Base-by-base conservation (phyloP, 2,797 vertebrate genomes). In the Merluccius polli region DNA sequence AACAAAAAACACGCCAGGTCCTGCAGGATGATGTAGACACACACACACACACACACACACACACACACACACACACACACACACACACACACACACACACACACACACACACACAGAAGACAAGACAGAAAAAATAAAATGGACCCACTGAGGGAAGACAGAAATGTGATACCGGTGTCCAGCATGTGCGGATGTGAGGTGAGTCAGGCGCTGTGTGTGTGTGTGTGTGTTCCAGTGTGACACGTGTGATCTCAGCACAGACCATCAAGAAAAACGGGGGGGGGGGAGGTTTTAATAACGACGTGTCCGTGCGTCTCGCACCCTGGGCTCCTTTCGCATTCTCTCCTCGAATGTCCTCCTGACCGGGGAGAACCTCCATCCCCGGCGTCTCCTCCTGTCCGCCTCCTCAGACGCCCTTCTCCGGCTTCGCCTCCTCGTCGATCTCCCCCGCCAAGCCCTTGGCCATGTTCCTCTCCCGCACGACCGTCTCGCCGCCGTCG, bases 401-500 rank as follows among this genome's bases (percentile, higher is more conserved):
- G 29, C 30, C 63, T 12, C 32, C 32, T 89, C 73, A 92, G 69
- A 86, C 72, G 9, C 79, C 77, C 0, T 82, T 87, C 81, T 88
- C 85, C 0, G 81, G 67, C 13, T 32, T 84, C 74, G 85, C 84
- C 13, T 84, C 82, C 0, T 65, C 71, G 18, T 68, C 69, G 0
- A 41, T 78, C 63, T 81, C 52, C 59, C 70, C 88, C 16, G 41
- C 79, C 67, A 87, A 90, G 1, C 90, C 93, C 84, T 92, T 75
- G 35, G 81, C 75, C 11, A 9, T 78, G 38, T 9, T 85, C 75
- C 82, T 89, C 82, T 83, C 88, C 3, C 84, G 80, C 4, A 87
- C 82, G 4, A 79, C 78, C 10, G 76, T 0, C 79, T 85, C 83
- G 82, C 92, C 93, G 72, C 94, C 92, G 76, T 92, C 83, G 80